These are phyloP conservation scores for Tor tambroides DNA, from an alignment of 2,113 vertebrate species.

Conservation along the genomic window DNA sequence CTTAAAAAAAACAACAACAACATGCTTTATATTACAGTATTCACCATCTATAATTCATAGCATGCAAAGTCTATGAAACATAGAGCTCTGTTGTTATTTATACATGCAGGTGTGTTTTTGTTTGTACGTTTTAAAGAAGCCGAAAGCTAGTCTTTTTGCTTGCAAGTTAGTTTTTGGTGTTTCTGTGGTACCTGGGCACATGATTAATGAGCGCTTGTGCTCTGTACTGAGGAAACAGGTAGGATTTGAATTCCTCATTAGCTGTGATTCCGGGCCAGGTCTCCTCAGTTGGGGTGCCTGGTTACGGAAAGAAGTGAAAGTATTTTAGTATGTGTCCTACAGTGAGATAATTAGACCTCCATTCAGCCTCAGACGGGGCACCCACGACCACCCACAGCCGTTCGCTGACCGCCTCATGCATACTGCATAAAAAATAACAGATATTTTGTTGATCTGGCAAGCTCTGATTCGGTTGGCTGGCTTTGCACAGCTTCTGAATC, in stretches of 20 bases:
- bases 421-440: background rate
- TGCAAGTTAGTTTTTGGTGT: background rate
- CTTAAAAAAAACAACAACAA: slow-evolving; percentile 67
- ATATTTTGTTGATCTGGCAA: slow-evolving; percentile 7
- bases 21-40: background rate
- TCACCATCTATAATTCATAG: slow-evolving; percentile 17
- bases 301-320: background rate
- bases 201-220: slow-evolving; percentile 89
- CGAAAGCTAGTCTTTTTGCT: background rate
- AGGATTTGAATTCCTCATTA: slow-evolving; percentile 87
- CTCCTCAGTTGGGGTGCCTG: slow-evolving; percentile 92
- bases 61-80: slow-evolving; percentile 3
- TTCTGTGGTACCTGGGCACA: slow-evolving; percentile 83
- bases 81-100: background rate
- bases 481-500: background rate
- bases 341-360: slow-evolving; percentile 24
- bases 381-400: background rate
- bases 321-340: slow-evolving; percentile 6
- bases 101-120: slow-evolving; percentile 6
- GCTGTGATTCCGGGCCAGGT: slow-evolving; percentile 86
- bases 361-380: background rate
- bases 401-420: background rate
- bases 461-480: background rate
- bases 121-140: background rate
- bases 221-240: slow-evolving; percentile 84